Evolutionary conservation across 2,113 vertebrate genomes (phyloP).

Genomic region (Oncorhynchus clarkii): DNA sequence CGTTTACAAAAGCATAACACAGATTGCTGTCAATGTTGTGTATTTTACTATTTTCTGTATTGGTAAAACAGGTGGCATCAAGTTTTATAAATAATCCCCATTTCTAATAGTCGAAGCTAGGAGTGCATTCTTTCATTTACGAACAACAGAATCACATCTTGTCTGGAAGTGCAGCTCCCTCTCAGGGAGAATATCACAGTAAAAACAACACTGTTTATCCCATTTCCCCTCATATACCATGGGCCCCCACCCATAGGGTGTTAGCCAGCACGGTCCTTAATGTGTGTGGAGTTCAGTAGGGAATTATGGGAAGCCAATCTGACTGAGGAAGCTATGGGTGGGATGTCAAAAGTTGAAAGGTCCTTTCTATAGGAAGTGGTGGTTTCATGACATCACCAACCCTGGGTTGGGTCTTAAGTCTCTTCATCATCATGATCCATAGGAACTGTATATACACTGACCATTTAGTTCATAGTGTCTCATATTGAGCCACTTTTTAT

Average conservation of each 20-base stretch:
- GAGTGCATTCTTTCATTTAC: background rate
- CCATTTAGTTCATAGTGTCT: background rate
- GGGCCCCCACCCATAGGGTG: background rate
- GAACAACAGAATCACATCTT: background rate
- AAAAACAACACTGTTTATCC: background rate
- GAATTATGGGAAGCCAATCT: background rate
- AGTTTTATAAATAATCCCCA: background rate
- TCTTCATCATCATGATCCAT: background rate
- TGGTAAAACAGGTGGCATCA: background rate
- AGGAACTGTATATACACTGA: conserved; percentile 12
- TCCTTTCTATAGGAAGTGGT: background rate
- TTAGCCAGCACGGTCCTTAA: background rate
- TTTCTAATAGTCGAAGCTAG: conserved; percentile 9
- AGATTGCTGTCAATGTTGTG: too few relatives aligned
- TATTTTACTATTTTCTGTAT: background rate
- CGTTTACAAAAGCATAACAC: too few relatives aligned
- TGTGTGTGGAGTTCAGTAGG: background rate
- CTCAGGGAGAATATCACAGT: conserved; percentile 4
- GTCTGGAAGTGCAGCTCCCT: conserved; percentile 9
- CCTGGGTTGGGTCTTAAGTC: background rate
- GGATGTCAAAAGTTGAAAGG: conserved; percentile 19
- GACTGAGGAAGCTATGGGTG: background rate
- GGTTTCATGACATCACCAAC: background rate
- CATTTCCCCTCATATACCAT: background rate
- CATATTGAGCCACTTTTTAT: background rate